phyloP scores from a whole-genome alignment of 1,140 invertebrate genomes.

The Leptopilina boulardi region DNA sequence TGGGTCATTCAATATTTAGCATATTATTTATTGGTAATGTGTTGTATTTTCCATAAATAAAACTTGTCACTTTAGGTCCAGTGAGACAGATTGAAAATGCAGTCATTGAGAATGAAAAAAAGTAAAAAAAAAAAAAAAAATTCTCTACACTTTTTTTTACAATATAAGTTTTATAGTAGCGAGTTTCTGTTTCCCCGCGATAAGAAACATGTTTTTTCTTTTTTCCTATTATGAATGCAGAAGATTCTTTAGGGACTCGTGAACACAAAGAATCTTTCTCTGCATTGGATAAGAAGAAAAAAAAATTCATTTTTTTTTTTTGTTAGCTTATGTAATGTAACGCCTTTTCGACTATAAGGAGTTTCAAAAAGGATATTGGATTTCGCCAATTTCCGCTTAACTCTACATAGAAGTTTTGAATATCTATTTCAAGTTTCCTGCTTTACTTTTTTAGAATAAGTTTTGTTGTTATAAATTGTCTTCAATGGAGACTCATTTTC shows the following conservation, averaged over 20 bases:
- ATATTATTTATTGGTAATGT: conserved; percentile 10
- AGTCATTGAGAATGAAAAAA: not conserved
- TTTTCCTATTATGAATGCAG: conserved; percentile 3
- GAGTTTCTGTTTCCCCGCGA: conserved; percentile 9
- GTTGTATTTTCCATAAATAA: not conserved
- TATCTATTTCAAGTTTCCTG: not conserved
- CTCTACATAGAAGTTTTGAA: not conserved
- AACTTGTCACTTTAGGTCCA: not conserved
- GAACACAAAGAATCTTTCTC: not conserved
- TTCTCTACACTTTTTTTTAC: not conserved
- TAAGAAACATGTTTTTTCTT: conserved; percentile 5
- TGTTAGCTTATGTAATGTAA: not conserved
- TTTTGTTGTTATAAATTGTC: not conserved
- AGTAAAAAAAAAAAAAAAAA: too few relatives aligned
- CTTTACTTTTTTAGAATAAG: not conserved
- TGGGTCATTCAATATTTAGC: not conserved
- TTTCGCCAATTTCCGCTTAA: not conserved
- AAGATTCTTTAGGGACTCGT: not conserved
- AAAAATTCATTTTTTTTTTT: not conserved
- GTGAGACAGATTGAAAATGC: conserved; percentile 18
- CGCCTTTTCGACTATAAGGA: not conserved
- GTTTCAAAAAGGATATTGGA: not conserved
- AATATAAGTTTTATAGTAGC: not conserved
- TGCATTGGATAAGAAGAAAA: not conserved
- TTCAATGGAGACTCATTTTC: too few relatives aligned